Percentiles rank a stretch among this genome's conserved stretches.
phyloP scores from a whole-genome alignment of 2,888 invertebrate species.

The Orthosia gracilis region DNA sequence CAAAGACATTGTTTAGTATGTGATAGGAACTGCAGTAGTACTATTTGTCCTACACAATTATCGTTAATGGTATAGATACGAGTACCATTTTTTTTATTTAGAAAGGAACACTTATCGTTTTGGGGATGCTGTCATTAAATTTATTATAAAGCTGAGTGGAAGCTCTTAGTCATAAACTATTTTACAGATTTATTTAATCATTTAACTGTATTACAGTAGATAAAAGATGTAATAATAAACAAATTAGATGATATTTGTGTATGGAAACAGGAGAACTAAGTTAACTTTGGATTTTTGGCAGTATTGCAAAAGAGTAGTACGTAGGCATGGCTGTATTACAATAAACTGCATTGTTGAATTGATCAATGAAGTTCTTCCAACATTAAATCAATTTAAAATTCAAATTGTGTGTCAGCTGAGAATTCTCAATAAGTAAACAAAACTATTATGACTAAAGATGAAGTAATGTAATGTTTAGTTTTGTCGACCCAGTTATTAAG shows the following conservation, averaged over 20 bases:
- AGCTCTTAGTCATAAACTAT: background rate
- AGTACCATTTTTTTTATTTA: no score
- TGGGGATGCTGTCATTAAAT: no score
- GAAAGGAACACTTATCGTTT: no score
- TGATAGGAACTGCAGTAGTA: no score
- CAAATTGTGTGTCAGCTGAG: slow-evolving; percentile 1
- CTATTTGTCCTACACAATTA: no score
- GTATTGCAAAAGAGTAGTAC: background rate
- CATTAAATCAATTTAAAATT: background rate
- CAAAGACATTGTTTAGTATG: no score
- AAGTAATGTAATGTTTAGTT: slow-evolving; percentile 3
- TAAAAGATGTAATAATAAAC: no score
- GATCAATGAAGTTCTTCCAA: background rate
- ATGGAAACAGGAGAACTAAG: background rate
- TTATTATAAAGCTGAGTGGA: background rate
- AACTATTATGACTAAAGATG: slow-evolving; percentile 23
- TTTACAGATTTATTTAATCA: background rate
- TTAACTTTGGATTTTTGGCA: background rate
- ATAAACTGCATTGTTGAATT: background rate
- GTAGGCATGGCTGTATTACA: background rate
- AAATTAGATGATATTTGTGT: no score
- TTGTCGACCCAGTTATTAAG: slow-evolving; percentile 7
- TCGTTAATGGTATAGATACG: no score
- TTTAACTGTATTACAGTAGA: no score
- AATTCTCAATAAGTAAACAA: slow-evolving; percentile 12